Conservation (phyloP, 2,888 invertebrate genomes). For the Drosophila atroscutellata region DNA sequence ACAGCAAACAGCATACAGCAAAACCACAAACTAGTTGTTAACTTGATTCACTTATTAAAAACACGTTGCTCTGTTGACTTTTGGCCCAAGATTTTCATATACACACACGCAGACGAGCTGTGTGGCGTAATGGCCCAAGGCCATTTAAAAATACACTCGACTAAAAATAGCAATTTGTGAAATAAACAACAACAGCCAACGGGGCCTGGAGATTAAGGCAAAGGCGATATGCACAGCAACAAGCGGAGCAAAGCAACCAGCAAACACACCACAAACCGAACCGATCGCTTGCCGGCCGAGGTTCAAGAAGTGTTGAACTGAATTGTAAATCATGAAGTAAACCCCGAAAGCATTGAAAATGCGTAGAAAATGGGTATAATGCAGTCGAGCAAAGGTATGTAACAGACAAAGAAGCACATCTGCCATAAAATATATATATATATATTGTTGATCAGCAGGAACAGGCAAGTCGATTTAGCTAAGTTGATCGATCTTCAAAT, state of each 20-base stretch:
- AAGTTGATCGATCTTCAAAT: neutral
- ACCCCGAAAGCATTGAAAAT: neutral
- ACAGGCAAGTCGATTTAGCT: neutral
- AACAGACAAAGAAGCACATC: neutral
- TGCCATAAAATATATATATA: neutral
- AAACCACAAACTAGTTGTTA: conserved; percentile 41
- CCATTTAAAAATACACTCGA: conserved; percentile 79
- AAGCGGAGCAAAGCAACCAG: conserved; percentile 37
- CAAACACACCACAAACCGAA: conserved; percentile 14
- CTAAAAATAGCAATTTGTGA: conserved; percentile 76
- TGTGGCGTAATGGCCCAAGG: conserved; percentile 60
- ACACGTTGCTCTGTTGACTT: conserved; percentile 25
- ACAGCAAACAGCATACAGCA: conserved; percentile 2
- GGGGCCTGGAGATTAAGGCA: conserved; percentile 54
- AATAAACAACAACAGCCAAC: conserved; percentile 36
- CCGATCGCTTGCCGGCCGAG: conserved; percentile 19
- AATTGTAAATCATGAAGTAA: neutral
- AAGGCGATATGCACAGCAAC: conserved; percentile 59
- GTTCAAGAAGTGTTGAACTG: conserved; percentile 5
- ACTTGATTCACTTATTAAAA: conserved; percentile 29
- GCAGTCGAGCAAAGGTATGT: neutral
- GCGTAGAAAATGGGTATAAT: neutral
- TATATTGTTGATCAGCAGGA: neutral
- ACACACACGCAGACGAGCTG: conserved; percentile 8
- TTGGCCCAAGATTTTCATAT: conserved; percentile 41